phyloP scores from a whole-genome alignment of 1,140 invertebrate genomes.

The Atta texana region DNA sequence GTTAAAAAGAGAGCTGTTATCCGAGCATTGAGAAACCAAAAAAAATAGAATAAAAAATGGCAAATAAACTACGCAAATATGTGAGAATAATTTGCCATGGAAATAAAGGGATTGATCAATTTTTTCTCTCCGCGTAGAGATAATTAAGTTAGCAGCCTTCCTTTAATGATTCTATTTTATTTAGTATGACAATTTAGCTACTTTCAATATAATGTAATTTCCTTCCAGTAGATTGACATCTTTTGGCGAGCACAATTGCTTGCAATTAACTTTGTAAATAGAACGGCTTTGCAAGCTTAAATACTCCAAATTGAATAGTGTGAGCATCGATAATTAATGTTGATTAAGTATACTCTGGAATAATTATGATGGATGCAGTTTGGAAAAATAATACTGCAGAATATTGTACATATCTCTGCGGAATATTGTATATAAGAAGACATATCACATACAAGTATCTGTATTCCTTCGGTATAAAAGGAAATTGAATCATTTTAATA shows the following conservation, averaged over 20 bases:
- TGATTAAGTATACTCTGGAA: background rate
- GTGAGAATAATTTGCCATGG: background rate
- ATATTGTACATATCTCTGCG: slow-evolving; percentile 2
- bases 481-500: background rate
- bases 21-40: background rate
- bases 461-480: background rate
- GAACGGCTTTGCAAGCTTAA: background rate
- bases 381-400: background rate
- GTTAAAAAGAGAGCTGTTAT: background rate
- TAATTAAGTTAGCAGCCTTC: background rate
- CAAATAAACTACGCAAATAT: background rate
- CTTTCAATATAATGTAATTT: background rate
- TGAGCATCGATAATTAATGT: background rate
- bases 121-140: background rate
- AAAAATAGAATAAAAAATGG: background rate
- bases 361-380: background rate
- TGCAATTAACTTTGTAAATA: slow-evolving; percentile 27
- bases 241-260: background rate
- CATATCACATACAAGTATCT: slow-evolving; percentile 11
- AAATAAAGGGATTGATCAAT: background rate
- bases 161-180: background rate
- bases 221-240: background rate
- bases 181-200: background rate
- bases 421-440: slow-evolving; percentile 10
- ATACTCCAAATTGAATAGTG: background rate